These are phyloP conservation scores for Temnothorax longispinosus DNA, from an alignment of 1,140 invertebrate genomes.

Conservation along the genomic window DNA sequence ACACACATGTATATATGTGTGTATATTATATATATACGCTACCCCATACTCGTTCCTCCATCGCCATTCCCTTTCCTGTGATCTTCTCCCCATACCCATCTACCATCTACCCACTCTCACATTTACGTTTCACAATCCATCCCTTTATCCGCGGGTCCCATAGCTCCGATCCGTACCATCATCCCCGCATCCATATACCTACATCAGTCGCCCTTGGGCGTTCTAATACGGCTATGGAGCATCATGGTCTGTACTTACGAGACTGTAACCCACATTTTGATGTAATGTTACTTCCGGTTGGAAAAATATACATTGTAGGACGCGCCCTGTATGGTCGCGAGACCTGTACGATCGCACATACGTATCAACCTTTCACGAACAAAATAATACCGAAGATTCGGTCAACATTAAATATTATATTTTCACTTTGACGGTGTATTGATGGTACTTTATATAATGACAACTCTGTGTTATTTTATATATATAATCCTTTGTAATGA, in stretches of 20 bases:
- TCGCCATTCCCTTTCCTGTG: constrained; percentile 72
- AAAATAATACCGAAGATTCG: not conserved
- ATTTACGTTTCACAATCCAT: constrained; percentile 3
- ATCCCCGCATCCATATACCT: not conserved
- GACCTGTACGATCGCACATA: not conserved
- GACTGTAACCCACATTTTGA: constrained; percentile 73
- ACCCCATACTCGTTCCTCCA: constrained; percentile 55
- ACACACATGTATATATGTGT: not conserved
- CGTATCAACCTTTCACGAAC: not conserved
- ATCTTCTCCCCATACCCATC: constrained; percentile 65
- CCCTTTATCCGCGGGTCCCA: not conserved
- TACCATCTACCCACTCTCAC: constrained; percentile 50
- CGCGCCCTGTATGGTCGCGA: constrained; percentile 23
- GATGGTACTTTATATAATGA: not conserved
- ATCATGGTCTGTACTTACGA: constrained; percentile 69
- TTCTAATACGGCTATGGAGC: constrained; percentile 68
- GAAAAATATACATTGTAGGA: constrained; percentile 62
- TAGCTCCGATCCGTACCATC: constrained; percentile 11
- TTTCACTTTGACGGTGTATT: not conserved
- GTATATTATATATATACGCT: constrained; percentile 12
- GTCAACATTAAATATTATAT: not conserved
- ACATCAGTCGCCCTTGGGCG: constrained; percentile 64
- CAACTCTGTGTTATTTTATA: not conserved
- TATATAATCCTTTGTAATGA: not conserved
- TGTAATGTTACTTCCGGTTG: constrained; percentile 67